phyloP scores from a whole-genome alignment of 1,140 invertebrate genomes.

The Littorina saxatilis region DNA sequence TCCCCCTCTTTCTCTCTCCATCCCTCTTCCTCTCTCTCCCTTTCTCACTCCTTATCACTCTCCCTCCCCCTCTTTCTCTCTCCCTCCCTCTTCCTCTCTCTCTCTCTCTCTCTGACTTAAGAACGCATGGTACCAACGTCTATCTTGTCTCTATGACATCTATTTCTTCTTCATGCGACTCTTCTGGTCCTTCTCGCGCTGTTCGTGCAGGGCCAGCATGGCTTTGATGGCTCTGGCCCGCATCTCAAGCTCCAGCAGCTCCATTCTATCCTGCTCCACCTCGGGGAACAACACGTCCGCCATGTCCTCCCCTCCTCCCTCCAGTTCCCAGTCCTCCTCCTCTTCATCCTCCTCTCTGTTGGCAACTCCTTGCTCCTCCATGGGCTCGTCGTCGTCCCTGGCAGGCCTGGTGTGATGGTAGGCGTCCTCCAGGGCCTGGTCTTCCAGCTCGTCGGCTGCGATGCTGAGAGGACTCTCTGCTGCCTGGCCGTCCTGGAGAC shows the following conservation, averaged over 20 bases:
- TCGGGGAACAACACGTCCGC: constrained; percentile 46
- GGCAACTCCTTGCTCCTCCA: constrained; percentile 39
- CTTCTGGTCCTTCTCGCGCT: constrained; percentile 12
- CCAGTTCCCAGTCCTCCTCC: constrained; percentile 27
- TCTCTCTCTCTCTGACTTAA: neutral
- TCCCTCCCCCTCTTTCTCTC: no score
- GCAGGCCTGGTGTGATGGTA: neutral
- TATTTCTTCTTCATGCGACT: neutral
- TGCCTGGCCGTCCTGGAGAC: neutral
- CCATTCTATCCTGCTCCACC: constrained; percentile 73
- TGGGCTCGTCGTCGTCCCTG: constrained; percentile 5
- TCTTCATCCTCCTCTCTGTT: constrained; percentile 34
- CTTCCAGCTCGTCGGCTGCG: constrained; percentile 38
- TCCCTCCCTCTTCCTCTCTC: neutral
- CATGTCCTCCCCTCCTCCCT: constrained; percentile 22
- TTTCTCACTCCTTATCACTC: no score
- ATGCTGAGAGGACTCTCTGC: constrained; percentile 6
- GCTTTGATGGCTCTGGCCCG: constrained; percentile 77
- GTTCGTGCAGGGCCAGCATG: constrained; percentile 68
- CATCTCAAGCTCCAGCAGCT: constrained; percentile 77
- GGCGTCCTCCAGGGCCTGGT: neutral
- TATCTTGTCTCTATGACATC: neutral
- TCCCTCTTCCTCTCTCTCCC: no score
- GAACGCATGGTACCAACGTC: no score
- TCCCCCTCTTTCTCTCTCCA: no score